These are phyloP conservation scores for Pseudorhiza aurosa DNA, from an alignment of 30 jellyfish, hydroid and myxozoan genomes.

Conservation along the genomic window DNA sequence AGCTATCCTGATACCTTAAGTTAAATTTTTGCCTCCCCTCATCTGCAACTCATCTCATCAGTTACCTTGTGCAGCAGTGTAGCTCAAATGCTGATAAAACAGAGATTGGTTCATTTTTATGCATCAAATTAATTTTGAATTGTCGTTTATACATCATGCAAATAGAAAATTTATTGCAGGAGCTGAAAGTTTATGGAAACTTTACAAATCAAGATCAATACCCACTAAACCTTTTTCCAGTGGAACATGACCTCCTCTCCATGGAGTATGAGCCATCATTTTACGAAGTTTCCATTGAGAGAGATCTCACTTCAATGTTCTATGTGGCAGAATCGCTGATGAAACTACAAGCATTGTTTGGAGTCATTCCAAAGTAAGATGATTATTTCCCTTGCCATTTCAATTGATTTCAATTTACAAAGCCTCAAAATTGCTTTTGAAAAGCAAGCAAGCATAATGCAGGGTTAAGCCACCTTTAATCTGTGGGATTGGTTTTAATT, in stretches of 20 bases:
- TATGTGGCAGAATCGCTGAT: slow-evolving; percentile 91
- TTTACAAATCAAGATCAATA: slow-evolving; percentile 74
- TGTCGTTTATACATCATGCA: too few species aligned
- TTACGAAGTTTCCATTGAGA: slow-evolving; percentile 86
- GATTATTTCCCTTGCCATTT: neutral
- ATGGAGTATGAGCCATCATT: slow-evolving; percentile 87
- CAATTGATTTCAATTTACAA: slow-evolving; percentile 55
- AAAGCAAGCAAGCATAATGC: too few species aligned
- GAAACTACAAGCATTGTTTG: slow-evolving; percentile 93
- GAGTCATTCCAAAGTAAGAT: slow-evolving; percentile 85
- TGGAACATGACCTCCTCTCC: slow-evolving; percentile 89
- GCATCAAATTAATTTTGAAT: too few species aligned
- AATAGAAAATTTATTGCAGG: slow-evolving; percentile 73
- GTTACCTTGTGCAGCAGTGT: too few species aligned
- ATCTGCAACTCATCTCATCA: too few species aligned
- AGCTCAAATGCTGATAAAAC: too few species aligned
- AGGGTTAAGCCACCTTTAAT: too few species aligned
- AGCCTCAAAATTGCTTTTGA: too few species aligned
- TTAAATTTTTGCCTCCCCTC: too few species aligned
- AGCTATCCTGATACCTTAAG: too few species aligned
- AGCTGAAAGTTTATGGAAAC: slow-evolving; percentile 81
- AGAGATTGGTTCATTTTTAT: too few species aligned
- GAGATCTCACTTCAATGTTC: slow-evolving; percentile 78
- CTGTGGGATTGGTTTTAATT: too few species aligned
- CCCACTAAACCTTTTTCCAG: slow-evolving; percentile 80